Percentiles rank a stretch among this genome's conserved stretches.
These are phyloP conservation scores for Anoplophora glabripennis DNA, from an alignment of 1,140 invertebrate species.

Conservation along the genomic window DNA sequence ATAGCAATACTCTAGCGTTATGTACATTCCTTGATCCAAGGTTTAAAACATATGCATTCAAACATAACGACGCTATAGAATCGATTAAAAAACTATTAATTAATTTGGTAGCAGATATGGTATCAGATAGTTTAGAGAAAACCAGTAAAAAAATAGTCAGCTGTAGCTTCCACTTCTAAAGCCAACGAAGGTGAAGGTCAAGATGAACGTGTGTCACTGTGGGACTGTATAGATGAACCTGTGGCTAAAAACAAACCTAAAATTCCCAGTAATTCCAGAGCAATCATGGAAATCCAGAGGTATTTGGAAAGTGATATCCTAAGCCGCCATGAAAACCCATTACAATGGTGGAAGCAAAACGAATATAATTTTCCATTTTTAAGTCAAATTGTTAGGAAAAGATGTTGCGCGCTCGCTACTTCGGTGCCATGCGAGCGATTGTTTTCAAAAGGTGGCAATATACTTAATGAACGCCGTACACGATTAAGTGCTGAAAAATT, in stretches of 20 bases:
- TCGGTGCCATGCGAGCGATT: constrained; percentile 21
- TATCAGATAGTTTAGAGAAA: too few species aligned
- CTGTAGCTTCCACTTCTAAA: too few species aligned
- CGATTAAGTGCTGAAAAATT: too few species aligned
- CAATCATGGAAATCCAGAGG: too few species aligned
- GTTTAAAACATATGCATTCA: constrained; percentile 22
- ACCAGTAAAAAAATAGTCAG: too few species aligned
- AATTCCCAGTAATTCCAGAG: not conserved
- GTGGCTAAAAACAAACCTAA: constrained; percentile 1
- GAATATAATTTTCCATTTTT: constrained; percentile 15
- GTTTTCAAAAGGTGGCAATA: constrained; percentile 21
- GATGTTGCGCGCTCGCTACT: constrained; percentile 17
- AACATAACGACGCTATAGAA: too few species aligned
- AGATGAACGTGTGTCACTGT: too few species aligned
- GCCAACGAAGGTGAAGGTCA: too few species aligned
- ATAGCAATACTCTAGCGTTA: constrained; percentile 17
- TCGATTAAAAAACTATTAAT: constrained; percentile 13
- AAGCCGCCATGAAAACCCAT: too few species aligned
- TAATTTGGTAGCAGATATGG: too few species aligned
- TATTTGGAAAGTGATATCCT: too few species aligned
- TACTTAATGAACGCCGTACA: constrained; percentile 16
- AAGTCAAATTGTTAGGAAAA: constrained; percentile 11
- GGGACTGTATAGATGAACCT: too few species aligned
- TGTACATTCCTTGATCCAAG: constrained; percentile 24
- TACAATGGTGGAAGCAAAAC: constrained; percentile 19